Conservation (phyloP, 2,797 vertebrate species). For the Prunella strophiata region DNA sequence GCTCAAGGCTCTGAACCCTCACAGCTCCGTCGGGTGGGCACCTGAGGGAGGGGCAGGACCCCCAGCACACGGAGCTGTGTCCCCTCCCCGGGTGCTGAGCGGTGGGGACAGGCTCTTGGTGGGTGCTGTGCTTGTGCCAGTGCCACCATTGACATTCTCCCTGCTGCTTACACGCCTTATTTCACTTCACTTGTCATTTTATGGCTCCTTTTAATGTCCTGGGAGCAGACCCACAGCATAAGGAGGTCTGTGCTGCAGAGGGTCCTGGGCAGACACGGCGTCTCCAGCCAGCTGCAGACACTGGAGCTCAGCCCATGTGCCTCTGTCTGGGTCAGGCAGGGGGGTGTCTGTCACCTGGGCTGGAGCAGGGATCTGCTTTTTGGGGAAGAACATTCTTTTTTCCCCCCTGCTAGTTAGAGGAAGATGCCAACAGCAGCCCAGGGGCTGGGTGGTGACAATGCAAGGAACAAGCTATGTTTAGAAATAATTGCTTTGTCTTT, state of each 20-base stretch:
- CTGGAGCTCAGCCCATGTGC: not conserved
- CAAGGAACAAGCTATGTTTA: conserved; percentile 62
- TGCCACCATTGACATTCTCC: not conserved
- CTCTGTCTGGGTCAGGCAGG: not conserved
- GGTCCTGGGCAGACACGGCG: conserved; percentile 11
- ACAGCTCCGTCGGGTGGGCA: rapidly evolving
- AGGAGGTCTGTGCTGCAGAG: not conserved
- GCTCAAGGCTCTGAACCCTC: not conserved
- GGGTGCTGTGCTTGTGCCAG: not conserved
- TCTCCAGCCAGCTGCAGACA: not conserved
- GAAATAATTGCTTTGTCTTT: conserved; percentile 72
- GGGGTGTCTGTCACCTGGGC: not conserved
- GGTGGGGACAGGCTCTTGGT: not conserved
- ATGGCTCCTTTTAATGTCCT: not conserved
- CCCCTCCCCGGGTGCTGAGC: not conserved
- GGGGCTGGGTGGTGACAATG: conserved; percentile 10
- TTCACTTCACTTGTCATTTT: conserved; percentile 14
- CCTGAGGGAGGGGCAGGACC: not conserved
- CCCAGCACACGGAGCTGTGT: no score
- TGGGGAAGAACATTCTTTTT: rapidly evolving
- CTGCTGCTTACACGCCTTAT: not conserved
- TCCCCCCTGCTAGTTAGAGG: not conserved
- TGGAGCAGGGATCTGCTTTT: not conserved
- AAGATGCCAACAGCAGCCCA: not conserved
- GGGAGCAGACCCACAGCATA: not conserved